phyloP scores from a whole-genome alignment of 2,113 vertebrate species.

The Pseudonaja textilis region DNA sequence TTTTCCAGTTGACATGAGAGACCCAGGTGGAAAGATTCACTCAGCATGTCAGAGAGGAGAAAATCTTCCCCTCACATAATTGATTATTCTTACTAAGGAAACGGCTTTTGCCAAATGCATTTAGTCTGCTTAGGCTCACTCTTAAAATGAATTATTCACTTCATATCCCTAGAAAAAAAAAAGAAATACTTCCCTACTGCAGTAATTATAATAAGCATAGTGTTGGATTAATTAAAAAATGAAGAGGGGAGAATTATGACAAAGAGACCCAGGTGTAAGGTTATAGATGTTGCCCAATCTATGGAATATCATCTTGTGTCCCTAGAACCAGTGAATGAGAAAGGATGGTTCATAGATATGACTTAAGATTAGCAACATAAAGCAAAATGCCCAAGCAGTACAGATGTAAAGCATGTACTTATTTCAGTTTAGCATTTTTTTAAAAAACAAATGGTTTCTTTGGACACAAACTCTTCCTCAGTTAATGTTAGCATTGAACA shows the following conservation, averaged over 20 bases:
- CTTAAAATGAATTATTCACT: constrained; percentile 38
- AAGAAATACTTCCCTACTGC: constrained; percentile 25
- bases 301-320: constrained; percentile 13
- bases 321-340: constrained; percentile 12
- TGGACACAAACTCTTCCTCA: not conserved
- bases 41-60: constrained; percentile 49
- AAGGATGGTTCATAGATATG: constrained; percentile 13
- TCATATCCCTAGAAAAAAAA: not conserved
- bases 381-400: constrained; percentile 6
- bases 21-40: constrained; percentile 54
- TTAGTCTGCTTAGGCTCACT: constrained; percentile 37
- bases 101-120: constrained; percentile 49
- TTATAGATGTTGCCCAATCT: constrained; percentile 58
- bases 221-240: constrained; percentile 64
- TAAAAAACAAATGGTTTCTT: constrained; percentile 31
- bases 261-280: constrained; percentile 61
- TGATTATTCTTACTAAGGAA: constrained; percentile 61
- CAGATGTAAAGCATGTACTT: not conserved
- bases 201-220: constrained; percentile 58
- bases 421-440: not conserved
- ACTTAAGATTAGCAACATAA: constrained; percentile 6
- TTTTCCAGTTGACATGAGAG: constrained; percentile 50
- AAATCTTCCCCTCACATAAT: constrained; percentile 45
- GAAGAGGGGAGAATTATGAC: constrained; percentile 60
- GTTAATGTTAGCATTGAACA: constrained; percentile 47